A percentile compares a stretch with the other conserved stretches of the same genome.
phyloP scores from a whole-genome alignment of 2,888 invertebrate genomes.

The Phyto melanocephala region DNA sequence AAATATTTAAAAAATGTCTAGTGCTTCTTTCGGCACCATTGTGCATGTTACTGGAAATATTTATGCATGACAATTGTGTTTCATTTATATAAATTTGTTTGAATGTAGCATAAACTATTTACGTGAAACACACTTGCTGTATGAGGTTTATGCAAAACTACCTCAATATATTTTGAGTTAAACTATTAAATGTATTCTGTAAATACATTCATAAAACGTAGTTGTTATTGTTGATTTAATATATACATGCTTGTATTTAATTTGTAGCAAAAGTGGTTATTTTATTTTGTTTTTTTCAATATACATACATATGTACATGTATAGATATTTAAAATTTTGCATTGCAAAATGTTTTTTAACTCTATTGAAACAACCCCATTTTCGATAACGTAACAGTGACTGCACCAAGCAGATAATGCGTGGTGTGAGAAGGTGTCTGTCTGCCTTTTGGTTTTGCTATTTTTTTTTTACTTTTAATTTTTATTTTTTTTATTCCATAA shows the following conservation, averaged over 20 bases:
- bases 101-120: too few species aligned
- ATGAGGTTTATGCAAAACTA: slow-evolving; percentile 4
- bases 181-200: background rate
- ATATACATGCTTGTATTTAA: too few species aligned
- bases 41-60: too few species aligned
- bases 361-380: slow-evolving; percentile 29
- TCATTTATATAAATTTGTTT: too few species aligned
- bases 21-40: too few species aligned
- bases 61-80: too few species aligned
- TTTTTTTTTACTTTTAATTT: background rate
- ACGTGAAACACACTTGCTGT: background rate
- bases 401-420: slow-evolving; percentile 39
- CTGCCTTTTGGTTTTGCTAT: background rate
- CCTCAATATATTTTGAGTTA: slow-evolving; percentile 47
- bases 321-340: background rate
- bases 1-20: too few species aligned
- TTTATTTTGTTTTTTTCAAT: too few species aligned
- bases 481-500: too few species aligned
- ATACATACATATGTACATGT: background rate
- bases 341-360: too few species aligned
- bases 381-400: background rate
- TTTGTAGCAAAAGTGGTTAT: too few species aligned
- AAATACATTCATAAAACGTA: background rate
- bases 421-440: background rate
- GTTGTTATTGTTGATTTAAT: background rate